Evolutionary conservation across 2,797 vertebrate genomes (phyloP).

Genomic region (Lagocephalus sceleratus): DNA sequence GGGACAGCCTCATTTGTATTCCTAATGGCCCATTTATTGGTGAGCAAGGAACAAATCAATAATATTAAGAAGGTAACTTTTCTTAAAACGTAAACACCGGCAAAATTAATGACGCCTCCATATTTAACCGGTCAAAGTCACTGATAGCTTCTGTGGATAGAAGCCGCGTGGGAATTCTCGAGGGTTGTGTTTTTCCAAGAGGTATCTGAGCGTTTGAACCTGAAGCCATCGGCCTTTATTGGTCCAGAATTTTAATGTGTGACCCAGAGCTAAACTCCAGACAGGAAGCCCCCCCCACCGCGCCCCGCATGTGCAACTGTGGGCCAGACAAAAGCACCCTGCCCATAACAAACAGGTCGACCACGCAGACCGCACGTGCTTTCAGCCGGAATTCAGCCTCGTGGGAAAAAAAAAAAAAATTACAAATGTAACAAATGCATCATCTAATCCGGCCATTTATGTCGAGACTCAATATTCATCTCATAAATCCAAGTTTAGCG

Average conservation of each 20-base stretch:
- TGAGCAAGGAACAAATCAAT: constrained; percentile 35
- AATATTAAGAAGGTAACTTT: constrained; percentile 13
- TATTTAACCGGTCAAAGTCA: too few species aligned
- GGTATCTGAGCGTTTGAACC: constrained; percentile 36
- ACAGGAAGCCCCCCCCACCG: background rate
- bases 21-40: constrained; percentile 35
- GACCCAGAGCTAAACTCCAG: constrained; percentile 45
- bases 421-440: too few species aligned
- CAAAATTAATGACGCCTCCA: background rate
- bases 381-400: too few species aligned
- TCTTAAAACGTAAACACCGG: constrained; percentile 21
- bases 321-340: too few species aligned
- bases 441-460: too few species aligned
- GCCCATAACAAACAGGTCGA: too few species aligned
- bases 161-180: constrained; percentile 27
- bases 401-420: too few species aligned
- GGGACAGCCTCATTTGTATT: constrained; percentile 31
- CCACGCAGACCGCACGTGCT: too few species aligned
- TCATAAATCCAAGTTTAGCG: too few species aligned
- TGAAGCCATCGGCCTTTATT: constrained; percentile 36
- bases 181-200: constrained; percentile 24
- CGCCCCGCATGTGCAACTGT: background rate
- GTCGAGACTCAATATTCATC: too few species aligned
- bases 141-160: constrained; percentile 1
- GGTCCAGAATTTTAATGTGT: constrained; percentile 53